Evolutionary conservation across 2,113 vertebrate genomes (phyloP).

Genomic region (Manacus vitellinus): DNA sequence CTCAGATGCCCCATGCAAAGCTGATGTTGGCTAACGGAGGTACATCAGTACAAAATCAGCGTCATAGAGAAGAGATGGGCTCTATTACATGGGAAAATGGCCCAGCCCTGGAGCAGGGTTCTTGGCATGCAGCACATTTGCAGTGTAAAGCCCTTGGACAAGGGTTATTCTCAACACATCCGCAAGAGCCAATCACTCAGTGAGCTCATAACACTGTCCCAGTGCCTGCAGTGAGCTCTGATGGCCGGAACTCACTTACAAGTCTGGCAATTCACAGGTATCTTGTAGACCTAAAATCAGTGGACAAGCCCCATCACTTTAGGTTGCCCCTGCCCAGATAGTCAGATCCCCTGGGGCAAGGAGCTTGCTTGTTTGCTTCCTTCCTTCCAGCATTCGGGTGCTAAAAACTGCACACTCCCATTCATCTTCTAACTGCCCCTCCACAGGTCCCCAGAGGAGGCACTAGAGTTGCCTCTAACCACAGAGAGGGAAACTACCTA

Average conservation of each 20-base stretch:
- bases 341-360: neutral
- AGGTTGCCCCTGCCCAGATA: fast-evolving
- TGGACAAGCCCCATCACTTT: neutral
- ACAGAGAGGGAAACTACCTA: neutral
- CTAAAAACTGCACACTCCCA: fast-evolving
- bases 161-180: neutral
- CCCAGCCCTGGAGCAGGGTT: neutral
- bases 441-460: neutral
- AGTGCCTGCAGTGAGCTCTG: neutral
- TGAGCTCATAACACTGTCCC: neutral
- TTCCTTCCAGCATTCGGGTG: neutral
- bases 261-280: neutral
- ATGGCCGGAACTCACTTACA: neutral
- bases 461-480: neutral
- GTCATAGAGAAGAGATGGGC: neutral
- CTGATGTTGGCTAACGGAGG: neutral
- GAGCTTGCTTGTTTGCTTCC: neutral
- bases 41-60: neutral
- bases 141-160: neutral
- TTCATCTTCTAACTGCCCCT: neutral
- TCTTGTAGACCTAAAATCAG: neutral
- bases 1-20: neutral
- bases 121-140: neutral
- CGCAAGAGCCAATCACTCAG: neutral
- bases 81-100: neutral